These are phyloP conservation scores for Rhyacophila brunnea DNA, from an alignment of 1,140 invertebrate species.

Conservation along the genomic window DNA sequence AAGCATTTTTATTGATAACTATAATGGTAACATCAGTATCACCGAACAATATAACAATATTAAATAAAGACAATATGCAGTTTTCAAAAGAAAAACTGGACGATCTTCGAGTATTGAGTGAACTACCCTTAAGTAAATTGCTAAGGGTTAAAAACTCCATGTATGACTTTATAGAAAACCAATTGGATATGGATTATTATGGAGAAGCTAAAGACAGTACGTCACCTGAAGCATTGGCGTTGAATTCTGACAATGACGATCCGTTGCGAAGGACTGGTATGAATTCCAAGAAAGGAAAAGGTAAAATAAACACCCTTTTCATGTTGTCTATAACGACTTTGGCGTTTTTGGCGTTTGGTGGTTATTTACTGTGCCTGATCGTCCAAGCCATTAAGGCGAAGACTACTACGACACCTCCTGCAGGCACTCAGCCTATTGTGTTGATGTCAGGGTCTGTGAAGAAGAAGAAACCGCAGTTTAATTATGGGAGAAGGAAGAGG, in stretches of 20 bases:
- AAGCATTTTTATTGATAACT: too few relatives aligned
- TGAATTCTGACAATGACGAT: conserved; percentile 39
- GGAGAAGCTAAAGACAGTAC: conserved; percentile 1
- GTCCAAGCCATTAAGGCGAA: conserved; percentile 66
- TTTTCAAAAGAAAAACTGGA: conserved; percentile 7
- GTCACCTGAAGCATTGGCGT: conserved; percentile 44
- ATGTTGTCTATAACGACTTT: conserved; percentile 70
- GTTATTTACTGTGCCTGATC: conserved; percentile 72
- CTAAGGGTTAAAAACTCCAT: conserved; percentile 46
- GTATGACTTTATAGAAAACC: conserved; percentile 36
- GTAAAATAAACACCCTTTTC: conserved; percentile 66
- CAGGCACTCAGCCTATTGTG: conserved; percentile 40
- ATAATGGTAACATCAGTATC: too few relatives aligned
- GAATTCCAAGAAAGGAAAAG: conserved; percentile 41
- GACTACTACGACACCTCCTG: conserved; percentile 39
- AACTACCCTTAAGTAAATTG: conserved; percentile 47
- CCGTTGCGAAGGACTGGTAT: conserved; percentile 43
- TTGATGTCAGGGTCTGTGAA: conserved; percentile 48
- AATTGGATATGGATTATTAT: background rate
- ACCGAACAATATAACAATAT: too few relatives aligned
- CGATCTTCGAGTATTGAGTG: conserved; percentile 45
- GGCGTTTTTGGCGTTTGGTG: conserved; percentile 75
- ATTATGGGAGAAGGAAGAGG: conserved; percentile 42
- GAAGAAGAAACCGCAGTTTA: conserved; percentile 45
- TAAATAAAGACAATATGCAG: background rate